Conservation (phyloP, 2,113 vertebrate genomes). For the Chlorodrepanis virens region DNA sequence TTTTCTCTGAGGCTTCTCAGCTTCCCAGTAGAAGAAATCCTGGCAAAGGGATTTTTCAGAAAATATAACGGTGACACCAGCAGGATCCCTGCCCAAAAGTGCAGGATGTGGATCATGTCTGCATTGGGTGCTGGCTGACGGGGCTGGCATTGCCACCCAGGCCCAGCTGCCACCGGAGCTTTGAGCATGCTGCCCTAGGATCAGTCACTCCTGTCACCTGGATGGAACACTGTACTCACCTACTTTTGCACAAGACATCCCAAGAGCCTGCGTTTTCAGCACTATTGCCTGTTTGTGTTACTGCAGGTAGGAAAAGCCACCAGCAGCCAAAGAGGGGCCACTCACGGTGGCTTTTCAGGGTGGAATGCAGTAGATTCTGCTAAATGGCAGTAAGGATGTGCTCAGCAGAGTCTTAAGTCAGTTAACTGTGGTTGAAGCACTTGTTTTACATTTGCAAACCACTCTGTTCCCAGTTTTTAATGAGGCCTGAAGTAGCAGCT, state of each 20-base stretch:
- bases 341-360: background rate
- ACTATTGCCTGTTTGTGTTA: fast-evolving
- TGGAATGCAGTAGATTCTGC: fast-evolving
- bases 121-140: fast-evolving
- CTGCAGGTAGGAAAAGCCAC: background rate
- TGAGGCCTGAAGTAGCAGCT: background rate
- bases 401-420: background rate
- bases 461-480: background rate
- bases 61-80: too few species aligned
- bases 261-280: background rate
- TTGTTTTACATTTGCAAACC: background rate
- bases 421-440: background rate
- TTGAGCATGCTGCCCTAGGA: fast-evolving
- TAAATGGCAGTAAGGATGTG: background rate
- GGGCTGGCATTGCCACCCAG: background rate
- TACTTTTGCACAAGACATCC: background rate
- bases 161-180: fast-evolving
- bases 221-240: fast-evolving
- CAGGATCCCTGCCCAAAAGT: background rate
- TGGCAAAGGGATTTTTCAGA: too few species aligned
- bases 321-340: fast-evolving
- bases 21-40: too few species aligned
- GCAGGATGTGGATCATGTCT: background rate
- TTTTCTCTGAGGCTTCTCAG: too few species aligned
- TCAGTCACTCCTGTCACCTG: background rate